Evolutionary conservation across 2,888 invertebrate species (phyloP).

Genomic region (Xanthorhoe spadicearia): DNA sequence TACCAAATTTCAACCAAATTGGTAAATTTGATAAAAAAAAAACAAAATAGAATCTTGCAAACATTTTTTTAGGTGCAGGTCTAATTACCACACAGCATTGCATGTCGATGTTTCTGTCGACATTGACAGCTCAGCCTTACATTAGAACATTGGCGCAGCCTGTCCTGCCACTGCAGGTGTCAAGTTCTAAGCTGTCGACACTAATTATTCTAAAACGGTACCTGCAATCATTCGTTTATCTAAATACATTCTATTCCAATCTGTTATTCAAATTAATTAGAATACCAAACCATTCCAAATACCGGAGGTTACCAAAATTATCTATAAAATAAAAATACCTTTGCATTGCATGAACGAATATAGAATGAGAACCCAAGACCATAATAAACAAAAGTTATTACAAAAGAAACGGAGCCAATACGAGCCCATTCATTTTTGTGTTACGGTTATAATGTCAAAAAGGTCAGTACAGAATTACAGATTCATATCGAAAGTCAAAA

Average conservation of each 20-base stretch:
- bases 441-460: conserved; percentile 38
- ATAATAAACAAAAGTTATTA: conserved; percentile 24
- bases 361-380: conserved; percentile 17
- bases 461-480: conserved; percentile 37
- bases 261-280: conserved; percentile 7
- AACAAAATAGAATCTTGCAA: no score
- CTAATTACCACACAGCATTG: background rate
- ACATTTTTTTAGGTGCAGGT: no score
- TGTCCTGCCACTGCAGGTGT: background rate
- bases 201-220: background rate
- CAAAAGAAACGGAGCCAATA: conserved; percentile 25
- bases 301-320: background rate
- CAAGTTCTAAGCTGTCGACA: conserved; percentile 5
- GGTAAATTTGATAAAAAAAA: no score
- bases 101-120: conserved; percentile 20
- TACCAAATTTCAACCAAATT: no score
- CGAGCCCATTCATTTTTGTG: conserved; percentile 28
- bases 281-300: background rate
- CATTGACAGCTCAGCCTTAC: conserved; percentile 13
- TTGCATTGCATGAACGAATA: conserved; percentile 14
- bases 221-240: background rate
- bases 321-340: conserved; percentile 17
- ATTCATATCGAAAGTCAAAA: conserved; percentile 32
- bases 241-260: background rate
- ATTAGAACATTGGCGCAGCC: conserved; percentile 13